A percentile compares a stretch with the other conserved stretches of the same genome.
Evolutionary conservation across 2,113 vertebrate genomes (phyloP).

Genomic region (Lagopus muta): DNA sequence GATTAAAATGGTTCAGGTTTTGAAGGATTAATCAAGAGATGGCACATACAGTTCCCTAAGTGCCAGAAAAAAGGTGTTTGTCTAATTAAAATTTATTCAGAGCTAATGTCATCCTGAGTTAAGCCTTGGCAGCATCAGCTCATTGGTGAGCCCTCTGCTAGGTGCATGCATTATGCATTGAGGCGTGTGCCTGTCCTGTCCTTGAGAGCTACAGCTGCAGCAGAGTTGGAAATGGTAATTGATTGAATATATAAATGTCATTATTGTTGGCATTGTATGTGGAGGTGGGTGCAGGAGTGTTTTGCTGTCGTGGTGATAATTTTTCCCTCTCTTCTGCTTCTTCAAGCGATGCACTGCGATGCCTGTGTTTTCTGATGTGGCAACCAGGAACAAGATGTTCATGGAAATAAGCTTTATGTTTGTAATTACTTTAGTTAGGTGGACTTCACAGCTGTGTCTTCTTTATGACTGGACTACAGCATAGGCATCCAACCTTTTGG

Average conservation of each 20-base stretch:
- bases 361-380: background rate
- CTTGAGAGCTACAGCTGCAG: slow-evolving; percentile 67
- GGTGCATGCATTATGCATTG: slow-evolving; percentile 64
- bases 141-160: background rate
- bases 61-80: slow-evolving; percentile 58
- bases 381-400: background rate
- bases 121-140: slow-evolving; percentile 11
- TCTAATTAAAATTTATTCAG: slow-evolving; percentile 71
- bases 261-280: slow-evolving; percentile 30
- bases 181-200: background rate
- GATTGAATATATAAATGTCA: slow-evolving; percentile 65
- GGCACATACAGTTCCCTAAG: slow-evolving; percentile 46
- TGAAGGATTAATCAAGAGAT: slow-evolving; percentile 72
- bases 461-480: too few species aligned
- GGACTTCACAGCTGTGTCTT: background rate
- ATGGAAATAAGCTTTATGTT: background rate
- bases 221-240: slow-evolving; percentile 49
- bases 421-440: background rate
- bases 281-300: background rate
- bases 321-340: background rate
- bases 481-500: too few species aligned
- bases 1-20: slow-evolving; percentile 55
- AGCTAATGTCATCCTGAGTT: slow-evolving; percentile 36
- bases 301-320: slow-evolving; percentile 13
- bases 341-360: background rate